These are phyloP conservation scores for Tetrapedia diversipes DNA, from an alignment of 2,888 invertebrate genomes.

Conservation along the genomic window DNA sequence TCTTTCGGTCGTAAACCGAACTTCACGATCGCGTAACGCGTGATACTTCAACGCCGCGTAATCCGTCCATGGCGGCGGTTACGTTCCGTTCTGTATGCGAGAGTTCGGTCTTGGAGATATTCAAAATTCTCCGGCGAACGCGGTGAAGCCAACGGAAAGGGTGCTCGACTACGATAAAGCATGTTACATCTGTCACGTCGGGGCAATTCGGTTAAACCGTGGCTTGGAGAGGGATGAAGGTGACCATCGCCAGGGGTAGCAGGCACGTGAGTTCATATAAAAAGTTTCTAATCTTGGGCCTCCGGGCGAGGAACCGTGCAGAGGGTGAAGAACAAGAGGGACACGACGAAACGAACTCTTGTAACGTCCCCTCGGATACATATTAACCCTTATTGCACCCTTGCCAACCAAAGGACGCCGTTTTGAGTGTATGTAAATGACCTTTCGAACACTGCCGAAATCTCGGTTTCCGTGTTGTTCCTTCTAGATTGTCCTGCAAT, in stretches of 20 bases:
- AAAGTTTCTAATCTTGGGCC: slow-evolving; percentile 73
- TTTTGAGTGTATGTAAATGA: slow-evolving; percentile 57
- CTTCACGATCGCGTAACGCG: background rate
- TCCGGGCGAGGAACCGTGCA: slow-evolving; percentile 53
- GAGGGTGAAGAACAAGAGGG: slow-evolving; percentile 54
- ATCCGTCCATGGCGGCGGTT: background rate
- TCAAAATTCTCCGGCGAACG: background rate
- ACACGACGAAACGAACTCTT: slow-evolving; percentile 60
- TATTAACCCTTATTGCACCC: slow-evolving; percentile 69
- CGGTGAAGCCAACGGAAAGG: slow-evolving; percentile 26
- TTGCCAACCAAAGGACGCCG: slow-evolving; percentile 41
- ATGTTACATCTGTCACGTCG: slow-evolving; percentile 51
- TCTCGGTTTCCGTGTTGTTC: slow-evolving; percentile 26
- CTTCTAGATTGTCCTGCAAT: background rate
- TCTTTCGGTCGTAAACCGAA: background rate
- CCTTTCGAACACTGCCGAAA: slow-evolving; percentile 39
- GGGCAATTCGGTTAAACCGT: slow-evolving; percentile 42
- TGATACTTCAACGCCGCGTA: slow-evolving; percentile 1
- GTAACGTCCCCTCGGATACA: slow-evolving; percentile 69
- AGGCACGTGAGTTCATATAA: slow-evolving; percentile 69
- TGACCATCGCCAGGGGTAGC: slow-evolving; percentile 48
- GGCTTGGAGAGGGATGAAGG: slow-evolving; percentile 41
- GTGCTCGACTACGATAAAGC: slow-evolving; percentile 13
- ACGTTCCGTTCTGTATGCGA: slow-evolving; percentile 8
- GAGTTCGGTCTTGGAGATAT: background rate